Evolutionary conservation across 2,888 invertebrate genomes (phyloP).

Genomic region (Hypomecis atomaria): DNA sequence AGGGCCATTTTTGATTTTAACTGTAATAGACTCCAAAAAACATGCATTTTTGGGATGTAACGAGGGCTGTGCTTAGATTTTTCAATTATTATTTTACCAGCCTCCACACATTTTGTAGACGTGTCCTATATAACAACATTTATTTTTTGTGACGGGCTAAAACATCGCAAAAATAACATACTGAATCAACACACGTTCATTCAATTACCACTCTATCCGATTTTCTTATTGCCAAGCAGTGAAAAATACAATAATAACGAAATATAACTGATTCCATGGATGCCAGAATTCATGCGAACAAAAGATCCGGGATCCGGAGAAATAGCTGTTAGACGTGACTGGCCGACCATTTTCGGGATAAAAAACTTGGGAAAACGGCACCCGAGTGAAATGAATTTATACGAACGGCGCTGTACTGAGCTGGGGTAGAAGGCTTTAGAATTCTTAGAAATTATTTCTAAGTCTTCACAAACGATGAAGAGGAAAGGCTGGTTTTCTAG

Average conservation of each 20-base stretch:
- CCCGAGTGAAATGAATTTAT: conserved; percentile 52
- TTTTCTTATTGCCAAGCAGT: conserved; percentile 18
- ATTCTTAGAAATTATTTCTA: conserved; percentile 5
- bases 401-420: conserved; percentile 24
- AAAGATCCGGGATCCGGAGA: conserved; percentile 25
- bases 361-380: conserved; percentile 49
- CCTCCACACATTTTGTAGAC: too few species aligned
- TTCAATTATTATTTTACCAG: too few species aligned
- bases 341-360: conserved; percentile 43
- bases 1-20: too few species aligned
- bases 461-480: background rate
- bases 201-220: conserved; percentile 3
- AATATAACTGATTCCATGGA: conserved; percentile 30
- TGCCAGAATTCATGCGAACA: conserved; percentile 30
- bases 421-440: conserved; percentile 10
- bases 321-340: conserved; percentile 45
- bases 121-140: too few species aligned
- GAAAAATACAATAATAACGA: conserved; percentile 37
- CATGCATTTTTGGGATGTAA: too few species aligned
- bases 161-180: conserved; percentile 2
- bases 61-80: too few species aligned
- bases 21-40: too few species aligned
- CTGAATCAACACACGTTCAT: background rate
- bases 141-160: background rate
- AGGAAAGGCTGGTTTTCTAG: too few species aligned